phyloP scores from a whole-genome alignment of 2,888 invertebrate species.

The Neria commutata region DNA sequence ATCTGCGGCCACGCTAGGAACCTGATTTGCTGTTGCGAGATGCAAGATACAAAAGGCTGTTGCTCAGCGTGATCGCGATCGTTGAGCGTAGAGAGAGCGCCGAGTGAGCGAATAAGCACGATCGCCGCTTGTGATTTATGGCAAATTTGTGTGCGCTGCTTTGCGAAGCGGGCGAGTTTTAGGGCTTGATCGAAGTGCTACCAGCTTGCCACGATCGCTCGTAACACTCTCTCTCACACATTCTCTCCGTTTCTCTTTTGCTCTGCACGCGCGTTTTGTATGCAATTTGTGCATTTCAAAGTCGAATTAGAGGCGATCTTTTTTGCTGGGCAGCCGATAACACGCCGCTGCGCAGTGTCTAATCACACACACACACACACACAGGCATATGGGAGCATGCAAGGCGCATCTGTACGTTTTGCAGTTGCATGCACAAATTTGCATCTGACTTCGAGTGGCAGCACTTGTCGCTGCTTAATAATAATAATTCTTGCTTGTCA shows the following conservation, averaged over 20 bases:
- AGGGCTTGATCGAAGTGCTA: background rate
- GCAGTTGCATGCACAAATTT: too few species aligned
- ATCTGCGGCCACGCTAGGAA: constrained; percentile 4
- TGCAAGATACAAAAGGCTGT: too few species aligned
- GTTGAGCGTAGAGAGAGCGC: too few species aligned
- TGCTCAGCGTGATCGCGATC: too few species aligned
- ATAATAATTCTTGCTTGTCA: background rate
- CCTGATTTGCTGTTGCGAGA: background rate
- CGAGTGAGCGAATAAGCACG: too few species aligned
- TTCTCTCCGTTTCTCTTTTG: background rate
- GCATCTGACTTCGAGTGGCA: too few species aligned
- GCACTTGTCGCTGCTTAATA: background rate
- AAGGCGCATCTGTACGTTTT: background rate
- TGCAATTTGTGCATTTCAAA: too few species aligned
- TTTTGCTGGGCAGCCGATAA: background rate
- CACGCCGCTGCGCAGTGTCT: background rate
- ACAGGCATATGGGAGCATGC: background rate
- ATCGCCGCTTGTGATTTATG: too few species aligned
- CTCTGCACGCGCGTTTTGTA: too few species aligned
- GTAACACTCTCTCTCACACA: background rate
- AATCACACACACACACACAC: background rate
- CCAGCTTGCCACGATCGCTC: background rate
- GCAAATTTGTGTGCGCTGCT: too few species aligned
- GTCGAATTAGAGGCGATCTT: too few species aligned
- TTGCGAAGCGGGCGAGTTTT: too few species aligned